Conservation (phyloP, 2,113 vertebrate species). For the Grammomys dolichurus region DNA sequence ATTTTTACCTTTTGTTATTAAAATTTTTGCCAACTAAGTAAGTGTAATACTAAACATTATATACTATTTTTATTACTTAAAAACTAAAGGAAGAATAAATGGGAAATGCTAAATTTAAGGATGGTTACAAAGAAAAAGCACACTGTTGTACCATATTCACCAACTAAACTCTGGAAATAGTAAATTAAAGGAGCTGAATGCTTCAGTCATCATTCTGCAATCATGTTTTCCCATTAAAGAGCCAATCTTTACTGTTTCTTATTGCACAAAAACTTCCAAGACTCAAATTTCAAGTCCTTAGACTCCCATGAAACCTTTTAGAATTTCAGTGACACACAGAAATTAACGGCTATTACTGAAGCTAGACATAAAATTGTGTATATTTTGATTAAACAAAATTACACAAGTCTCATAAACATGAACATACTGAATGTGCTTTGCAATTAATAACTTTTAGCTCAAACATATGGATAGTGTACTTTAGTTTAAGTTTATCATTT, state of each 20-base stretch:
- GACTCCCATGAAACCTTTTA: neutral
- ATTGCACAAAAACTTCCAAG: slow-evolving; percentile 19
- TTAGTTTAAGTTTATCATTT: slow-evolving; percentile 8
- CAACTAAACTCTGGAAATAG: slow-evolving; percentile 60
- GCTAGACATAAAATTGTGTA: neutral
- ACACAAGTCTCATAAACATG: neutral
- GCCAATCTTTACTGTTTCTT: neutral
- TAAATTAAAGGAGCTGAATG: slow-evolving; percentile 49
- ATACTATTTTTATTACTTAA: neutral
- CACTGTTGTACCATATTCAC: neutral
- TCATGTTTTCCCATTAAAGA: slow-evolving; percentile 65
- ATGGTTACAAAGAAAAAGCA: neutral
- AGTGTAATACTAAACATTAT: neutral
- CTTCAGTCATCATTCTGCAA: slow-evolving; percentile 10
- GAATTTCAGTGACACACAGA: slow-evolving; percentile 5
- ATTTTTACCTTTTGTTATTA: slow-evolving; percentile 20
- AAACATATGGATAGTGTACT: neutral
- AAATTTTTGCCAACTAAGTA: slow-evolving; percentile 9
- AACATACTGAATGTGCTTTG: neutral
- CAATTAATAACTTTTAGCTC: slow-evolving; percentile 49
- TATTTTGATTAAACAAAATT: slow-evolving; percentile 58
- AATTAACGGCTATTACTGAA: neutral
- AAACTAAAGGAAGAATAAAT: neutral
- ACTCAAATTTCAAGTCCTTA: slow-evolving; percentile 50
- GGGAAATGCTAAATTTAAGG: slow-evolving; percentile 44